These are phyloP conservation scores for Halocynthia roretzi DNA, from an alignment of 23 tunicate species.

Conservation along the genomic window DNA sequence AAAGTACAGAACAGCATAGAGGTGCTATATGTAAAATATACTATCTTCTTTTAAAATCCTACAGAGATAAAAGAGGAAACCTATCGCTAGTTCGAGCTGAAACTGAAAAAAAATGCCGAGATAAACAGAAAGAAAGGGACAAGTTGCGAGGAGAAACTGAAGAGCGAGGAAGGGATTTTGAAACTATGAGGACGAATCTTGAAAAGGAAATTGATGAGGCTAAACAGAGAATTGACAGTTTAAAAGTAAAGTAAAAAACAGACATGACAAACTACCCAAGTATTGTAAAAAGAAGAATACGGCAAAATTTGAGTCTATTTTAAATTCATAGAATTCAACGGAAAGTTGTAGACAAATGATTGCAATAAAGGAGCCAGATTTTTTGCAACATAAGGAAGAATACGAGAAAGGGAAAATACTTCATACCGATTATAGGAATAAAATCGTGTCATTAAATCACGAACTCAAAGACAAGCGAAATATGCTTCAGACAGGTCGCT, in stretches of 20 bases:
- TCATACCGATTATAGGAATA: background rate
- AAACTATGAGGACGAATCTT: background rate
- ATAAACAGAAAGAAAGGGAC: background rate
- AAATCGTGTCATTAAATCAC: background rate
- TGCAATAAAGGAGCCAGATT: background rate
- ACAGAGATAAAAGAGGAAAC: background rate
- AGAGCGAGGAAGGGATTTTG: background rate
- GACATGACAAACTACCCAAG: no score
- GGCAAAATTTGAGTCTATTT: no score
- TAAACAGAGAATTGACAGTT: background rate
- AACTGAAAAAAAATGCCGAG: background rate
- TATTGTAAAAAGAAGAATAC: no score
- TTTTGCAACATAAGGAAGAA: background rate
- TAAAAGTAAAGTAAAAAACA: background rate
- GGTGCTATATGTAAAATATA: background rate
- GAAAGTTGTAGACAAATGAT: background rate
- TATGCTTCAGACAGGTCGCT: no score
- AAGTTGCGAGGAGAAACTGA: background rate
- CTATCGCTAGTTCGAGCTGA: background rate
- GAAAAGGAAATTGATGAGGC: background rate
- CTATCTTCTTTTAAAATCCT: background rate
- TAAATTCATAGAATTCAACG: background rate
- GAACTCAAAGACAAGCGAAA: conserved; percentile 1
- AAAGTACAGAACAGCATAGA: background rate
- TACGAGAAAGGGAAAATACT: background rate